Percentiles rank a stretch among this genome's conserved stretches.
Conservation (phyloP, 1,140 invertebrate genomes). For the Cataglyphis hispanica region DNA sequence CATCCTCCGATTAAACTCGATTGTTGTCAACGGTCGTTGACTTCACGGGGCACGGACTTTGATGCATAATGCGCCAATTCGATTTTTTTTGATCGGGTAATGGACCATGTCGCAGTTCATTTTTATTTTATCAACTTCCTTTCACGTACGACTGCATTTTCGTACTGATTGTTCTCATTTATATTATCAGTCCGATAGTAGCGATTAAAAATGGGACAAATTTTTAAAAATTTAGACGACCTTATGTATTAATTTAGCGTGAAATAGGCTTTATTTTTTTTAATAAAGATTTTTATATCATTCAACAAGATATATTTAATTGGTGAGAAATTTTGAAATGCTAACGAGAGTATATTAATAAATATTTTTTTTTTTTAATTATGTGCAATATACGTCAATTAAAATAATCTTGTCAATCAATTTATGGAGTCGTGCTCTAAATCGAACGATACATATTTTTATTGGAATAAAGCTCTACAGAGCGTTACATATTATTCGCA, state of each 20-base stretch:
- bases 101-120: constrained; percentile 22
- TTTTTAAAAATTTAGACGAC: background rate
- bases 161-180: background rate
- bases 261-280: background rate
- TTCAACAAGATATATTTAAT: background rate
- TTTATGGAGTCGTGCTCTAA: background rate
- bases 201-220: background rate
- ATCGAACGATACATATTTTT: background rate
- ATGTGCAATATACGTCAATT: constrained; percentile 31
- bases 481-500: background rate
- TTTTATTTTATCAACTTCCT: constrained; percentile 21
- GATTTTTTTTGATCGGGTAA: constrained; percentile 60
- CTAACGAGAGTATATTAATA: constrained; percentile 24
- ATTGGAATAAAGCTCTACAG: constrained; percentile 11
- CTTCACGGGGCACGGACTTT: constrained; percentile 52
- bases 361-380: constrained; percentile 26
- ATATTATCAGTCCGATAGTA: background rate
- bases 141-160: background rate
- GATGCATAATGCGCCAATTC: constrained; percentile 40
- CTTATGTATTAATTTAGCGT: background rate
- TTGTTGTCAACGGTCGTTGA: constrained; percentile 71
- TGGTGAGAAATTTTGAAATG: constrained; percentile 21
- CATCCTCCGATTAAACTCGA: constrained; percentile 64
- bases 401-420: constrained; percentile 33
- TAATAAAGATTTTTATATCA: constrained; percentile 37